Percentiles rank a stretch among this genome's conserved stretches.
These are phyloP conservation scores for Paelopatides confundens DNA, from an alignment of 53 echinoderm and acorn worm genomes.

Conservation along the genomic window DNA sequence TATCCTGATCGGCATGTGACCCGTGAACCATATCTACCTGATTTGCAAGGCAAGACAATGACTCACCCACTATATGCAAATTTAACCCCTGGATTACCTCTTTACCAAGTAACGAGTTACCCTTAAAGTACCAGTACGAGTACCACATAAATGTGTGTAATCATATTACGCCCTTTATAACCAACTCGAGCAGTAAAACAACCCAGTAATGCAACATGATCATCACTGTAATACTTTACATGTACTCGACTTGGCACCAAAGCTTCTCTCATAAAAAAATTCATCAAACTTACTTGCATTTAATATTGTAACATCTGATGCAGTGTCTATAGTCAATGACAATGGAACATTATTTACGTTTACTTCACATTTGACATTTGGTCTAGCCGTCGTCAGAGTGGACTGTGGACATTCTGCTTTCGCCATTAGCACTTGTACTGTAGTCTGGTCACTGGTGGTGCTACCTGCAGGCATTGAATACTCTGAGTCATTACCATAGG, in stretches of 20 bases:
- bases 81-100: slow-evolving; percentile 15
- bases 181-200: not conserved
- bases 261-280: not conserved
- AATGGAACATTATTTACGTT: not conserved
- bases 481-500: too few relatives aligned
- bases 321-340: too few relatives aligned
- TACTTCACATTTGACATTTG: not conserved
- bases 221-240: not conserved
- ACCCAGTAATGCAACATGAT: not conserved
- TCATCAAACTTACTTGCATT: not conserved
- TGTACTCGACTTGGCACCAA: not conserved
- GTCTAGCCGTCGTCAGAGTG: not conserved
- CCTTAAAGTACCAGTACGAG: too few relatives aligned
- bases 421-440: not conserved
- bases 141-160: not conserved
- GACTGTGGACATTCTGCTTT: not conserved
- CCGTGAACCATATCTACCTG: not conserved
- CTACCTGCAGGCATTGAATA: too few relatives aligned
- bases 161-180: not conserved
- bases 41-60: slow-evolving; percentile 17
- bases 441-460: not conserved
- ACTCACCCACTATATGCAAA: not conserved
- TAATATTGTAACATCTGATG: too few relatives aligned
- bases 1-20: not conserved
- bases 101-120: not conserved